Conservation (phyloP, 2,113 vertebrate genomes). For the Chaenocephalus aceratus region DNA sequence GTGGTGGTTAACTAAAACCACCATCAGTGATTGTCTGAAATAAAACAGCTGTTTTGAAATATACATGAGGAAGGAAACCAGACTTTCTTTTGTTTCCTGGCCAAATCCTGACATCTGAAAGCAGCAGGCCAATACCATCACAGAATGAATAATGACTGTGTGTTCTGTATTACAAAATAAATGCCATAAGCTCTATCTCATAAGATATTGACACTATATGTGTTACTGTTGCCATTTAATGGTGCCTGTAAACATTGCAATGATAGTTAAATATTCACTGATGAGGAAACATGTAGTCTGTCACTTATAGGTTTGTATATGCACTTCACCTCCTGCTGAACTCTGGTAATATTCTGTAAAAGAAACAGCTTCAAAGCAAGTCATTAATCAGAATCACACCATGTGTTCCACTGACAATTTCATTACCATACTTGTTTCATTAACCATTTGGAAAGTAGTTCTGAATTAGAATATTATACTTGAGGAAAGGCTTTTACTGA, state of each 20-base stretch:
- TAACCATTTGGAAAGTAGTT: not conserved
- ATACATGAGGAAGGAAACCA: slow-evolving; percentile 28
- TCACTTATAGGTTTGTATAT: not conserved
- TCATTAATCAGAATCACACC: not conserved
- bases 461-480: not conserved
- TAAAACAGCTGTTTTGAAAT: slow-evolving; percentile 42
- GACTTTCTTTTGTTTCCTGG: slow-evolving; percentile 37
- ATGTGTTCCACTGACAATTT: no score
- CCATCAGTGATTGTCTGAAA: slow-evolving; percentile 21
- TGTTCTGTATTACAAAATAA: not conserved
- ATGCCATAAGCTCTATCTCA: not conserved
- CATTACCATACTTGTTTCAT: not conserved
- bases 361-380: not conserved
- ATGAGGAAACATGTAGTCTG: not conserved
- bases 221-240: not conserved
- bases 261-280: not conserved
- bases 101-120: slow-evolving; percentile 41
- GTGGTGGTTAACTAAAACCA: slow-evolving; percentile 36
- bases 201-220: not conserved
- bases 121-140: not conserved
- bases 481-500: not conserved
- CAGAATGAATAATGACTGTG: slow-evolving; percentile 4
- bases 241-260: not conserved
- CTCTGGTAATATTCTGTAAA: not conserved
- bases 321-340: not conserved